Evolutionary conservation across 2,113 vertebrate genomes (phyloP), one percentile per base, ranked within the genome.

Genomic region (Rafetus swinhoei): DNA sequence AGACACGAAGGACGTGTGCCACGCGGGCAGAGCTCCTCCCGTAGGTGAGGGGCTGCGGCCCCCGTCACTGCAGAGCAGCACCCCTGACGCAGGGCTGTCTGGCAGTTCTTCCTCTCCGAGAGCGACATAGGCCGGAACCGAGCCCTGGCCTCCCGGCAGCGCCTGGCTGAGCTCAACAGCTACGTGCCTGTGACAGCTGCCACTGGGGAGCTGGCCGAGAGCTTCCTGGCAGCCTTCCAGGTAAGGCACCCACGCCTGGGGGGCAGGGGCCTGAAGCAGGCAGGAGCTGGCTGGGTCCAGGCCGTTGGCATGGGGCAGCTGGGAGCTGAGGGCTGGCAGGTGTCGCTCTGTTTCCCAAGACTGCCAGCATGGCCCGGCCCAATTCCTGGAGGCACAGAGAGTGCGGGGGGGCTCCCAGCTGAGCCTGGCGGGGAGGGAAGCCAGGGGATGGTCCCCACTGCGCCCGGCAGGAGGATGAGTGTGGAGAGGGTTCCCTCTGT

Each of bases 31-130:
- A 16, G 32, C 32, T 72, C 59, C 11, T 9, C 59, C 59, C 24
- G 25, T 25, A 0, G 16, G 65, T 69, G n/a, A 3, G 65, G 29
- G 62, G 29, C 14, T 16, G 15, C 3, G 15, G 29, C 29, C 7
- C 15, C 62, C 7, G 1, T 16, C 32, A 69, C 60, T 16, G 57
- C 18, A 56, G 81, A 57, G 50, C 35, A 14, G 21, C 3, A 0
- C 85, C 25, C 56, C 22, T 53, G 21, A 59, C 35, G 55, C 45
- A 45, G 77, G 14, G 81, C 65, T 27, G 11, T 85, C 52, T 94
- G 94, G n/a, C 90, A 99, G 99, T 99, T 99, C 97, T 99, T 99
- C 84, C 96, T 99, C 89, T 95, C 92, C 25, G 98, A 99, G 89
- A 93, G 94, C 0, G 93, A 98, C 60, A 81, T 99, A 35, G 98